Evolutionary conservation across 2,888 invertebrate genomes (phyloP), one percentile per base, ranked within the genome.

Genomic region (Ophion costatus): DNA sequence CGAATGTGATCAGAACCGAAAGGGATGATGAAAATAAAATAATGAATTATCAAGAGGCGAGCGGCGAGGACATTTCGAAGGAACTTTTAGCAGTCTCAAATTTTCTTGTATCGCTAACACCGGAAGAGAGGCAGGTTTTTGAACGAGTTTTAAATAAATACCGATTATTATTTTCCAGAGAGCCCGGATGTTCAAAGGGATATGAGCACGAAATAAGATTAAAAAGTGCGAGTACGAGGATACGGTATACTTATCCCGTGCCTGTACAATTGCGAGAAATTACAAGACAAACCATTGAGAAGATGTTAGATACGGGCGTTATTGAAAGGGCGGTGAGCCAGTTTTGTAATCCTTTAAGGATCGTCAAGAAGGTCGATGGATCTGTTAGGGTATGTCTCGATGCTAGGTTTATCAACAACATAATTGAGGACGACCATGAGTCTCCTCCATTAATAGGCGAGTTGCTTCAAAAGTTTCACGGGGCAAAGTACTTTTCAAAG

Each of bases 401-500:
- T 51, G 51, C 51, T 14, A 51, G 51, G 17, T 51, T 51, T 9
- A 51, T 51, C 10, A 51, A 51, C 17, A 17, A 51, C 17, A 51
- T 51, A 4, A 51, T 51, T 51, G 51, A 51, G 17, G 51, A 51
- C 7, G 51, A 17, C 17, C 51, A 51, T 10, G 51, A 51, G 17
- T 51, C 51, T 14, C 51, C 51, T 7, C 51, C 51, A 17, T 51
- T 51, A 51, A 51, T 51, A 14, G 17, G 17, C 17, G 51, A 51
- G 10, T 14, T 51, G 14, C 51, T 51, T 17, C 51, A 51, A 51
- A 51, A 51, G 17, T 51, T 14, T 51, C 51, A 51, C 17, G 51
- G 51, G 17, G 51, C 51, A 10, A 51, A 51, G 17, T 51, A 14
- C 7, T 64, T 75, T 17, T 75, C 75, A 2, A 75, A 75, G 51